A percentile compares a stretch with the other conserved stretches of the same genome.
These are phyloP conservation scores for Typhlichthys eigenmanni DNA, from an alignment of 2,797 vertebrate species.

Conservation along the genomic window DNA sequence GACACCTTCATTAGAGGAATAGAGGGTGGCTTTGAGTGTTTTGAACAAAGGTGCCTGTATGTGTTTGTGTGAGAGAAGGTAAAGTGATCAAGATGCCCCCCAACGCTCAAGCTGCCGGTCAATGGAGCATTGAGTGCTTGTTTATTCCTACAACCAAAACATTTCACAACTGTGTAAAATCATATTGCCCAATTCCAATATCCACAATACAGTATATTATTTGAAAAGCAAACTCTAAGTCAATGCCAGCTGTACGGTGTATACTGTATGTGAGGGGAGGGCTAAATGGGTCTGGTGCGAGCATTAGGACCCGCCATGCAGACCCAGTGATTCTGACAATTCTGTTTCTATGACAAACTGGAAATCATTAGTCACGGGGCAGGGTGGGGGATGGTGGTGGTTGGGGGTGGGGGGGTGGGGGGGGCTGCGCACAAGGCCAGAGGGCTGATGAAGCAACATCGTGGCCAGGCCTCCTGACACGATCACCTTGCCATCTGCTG, in stretches of 20 bases:
- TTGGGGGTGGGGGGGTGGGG: too few species aligned
- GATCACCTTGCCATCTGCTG: conserved; percentile 66
- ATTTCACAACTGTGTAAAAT: too few species aligned
- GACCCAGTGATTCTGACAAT: conserved; percentile 50
- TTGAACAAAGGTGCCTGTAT: too few species aligned
- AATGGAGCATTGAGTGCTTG: too few species aligned
- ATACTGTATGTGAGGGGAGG: conserved; percentile 44
- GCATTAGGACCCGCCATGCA: conserved; percentile 40
- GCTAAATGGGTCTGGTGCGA: conserved; percentile 47
- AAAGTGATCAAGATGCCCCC: too few species aligned
- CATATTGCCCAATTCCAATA: conserved; percentile 8
- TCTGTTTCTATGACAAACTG: conserved; percentile 65
- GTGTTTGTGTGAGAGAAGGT: too few species aligned
- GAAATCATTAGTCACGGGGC: conserved; percentile 74
- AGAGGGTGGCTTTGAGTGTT: too few species aligned
- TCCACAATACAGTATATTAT: conserved; percentile 32
- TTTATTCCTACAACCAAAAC: too few species aligned
- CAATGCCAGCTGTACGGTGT: not conserved
- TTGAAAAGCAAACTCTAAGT: conserved; percentile 31
- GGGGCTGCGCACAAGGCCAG: conserved; percentile 37
- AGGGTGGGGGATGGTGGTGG: conserved; percentile 44
- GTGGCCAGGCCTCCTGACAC: conserved; percentile 54
- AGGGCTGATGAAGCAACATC: conserved; percentile 55
- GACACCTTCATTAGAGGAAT: too few species aligned
- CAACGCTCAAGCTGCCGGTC: too few species aligned